These are phyloP conservation scores for Thamnophis elegans DNA, from an alignment of 2,797 vertebrate species.

Conservation along the genomic window DNA sequence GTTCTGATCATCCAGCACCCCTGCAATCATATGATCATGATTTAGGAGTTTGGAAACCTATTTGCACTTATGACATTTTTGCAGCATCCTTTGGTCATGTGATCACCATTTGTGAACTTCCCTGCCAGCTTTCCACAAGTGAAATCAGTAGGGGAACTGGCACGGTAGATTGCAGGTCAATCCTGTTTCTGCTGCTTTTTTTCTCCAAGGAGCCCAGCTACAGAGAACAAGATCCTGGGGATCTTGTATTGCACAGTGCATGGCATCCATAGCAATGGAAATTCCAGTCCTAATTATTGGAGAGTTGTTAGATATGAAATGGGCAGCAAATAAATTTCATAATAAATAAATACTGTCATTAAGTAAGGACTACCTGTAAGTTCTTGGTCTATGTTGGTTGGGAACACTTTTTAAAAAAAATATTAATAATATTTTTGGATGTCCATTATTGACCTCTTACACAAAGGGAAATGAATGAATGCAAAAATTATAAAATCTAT, in stretches of 20 bases:
- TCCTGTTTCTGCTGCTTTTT: neutral
- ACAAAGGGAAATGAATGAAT: neutral
- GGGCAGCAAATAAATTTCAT: neutral
- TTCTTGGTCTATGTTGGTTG: neutral
- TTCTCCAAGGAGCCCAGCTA: neutral
- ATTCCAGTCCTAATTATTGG: neutral
- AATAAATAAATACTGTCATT: neutral
- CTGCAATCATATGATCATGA: neutral
- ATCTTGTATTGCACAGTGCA: neutral
- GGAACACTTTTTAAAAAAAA: neutral
- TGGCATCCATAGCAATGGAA: neutral
- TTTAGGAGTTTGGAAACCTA: neutral
- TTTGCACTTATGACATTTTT: neutral
- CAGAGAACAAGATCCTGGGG: neutral
- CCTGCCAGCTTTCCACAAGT: neutral
- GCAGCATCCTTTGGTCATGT: neutral
- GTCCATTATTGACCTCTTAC: neutral
- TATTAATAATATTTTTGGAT: neutral
- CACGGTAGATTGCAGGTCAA: neutral
- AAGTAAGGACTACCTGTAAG: neutral
- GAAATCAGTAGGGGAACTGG: neutral
- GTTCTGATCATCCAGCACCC: neutral
- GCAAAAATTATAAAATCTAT: neutral
- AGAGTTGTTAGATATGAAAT: neutral
- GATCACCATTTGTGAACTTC: neutral